Conservation (phyloP, 2,113 vertebrate genomes). For the Gorsachius goisagi region DNA sequence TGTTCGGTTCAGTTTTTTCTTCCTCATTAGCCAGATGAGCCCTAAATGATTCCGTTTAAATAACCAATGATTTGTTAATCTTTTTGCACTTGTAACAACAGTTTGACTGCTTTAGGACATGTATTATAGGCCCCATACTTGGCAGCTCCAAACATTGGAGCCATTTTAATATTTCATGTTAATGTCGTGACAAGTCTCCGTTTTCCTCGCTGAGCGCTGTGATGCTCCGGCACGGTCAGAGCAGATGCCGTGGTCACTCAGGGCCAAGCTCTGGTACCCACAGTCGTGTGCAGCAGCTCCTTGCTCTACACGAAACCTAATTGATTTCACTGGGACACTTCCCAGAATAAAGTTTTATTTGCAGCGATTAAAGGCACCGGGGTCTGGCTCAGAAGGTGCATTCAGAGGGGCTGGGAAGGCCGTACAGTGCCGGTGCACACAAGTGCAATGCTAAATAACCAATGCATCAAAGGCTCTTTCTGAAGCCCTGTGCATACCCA, state of each 20-base stretch:
- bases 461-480: neutral
- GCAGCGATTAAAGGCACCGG: neutral
- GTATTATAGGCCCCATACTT: neutral
- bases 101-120: neutral
- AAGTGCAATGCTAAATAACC: neutral
- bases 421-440: neutral
- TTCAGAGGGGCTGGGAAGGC: rapidly evolving
- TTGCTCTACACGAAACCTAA: neutral
- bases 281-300: rapidly evolving
- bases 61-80: slow-evolving; percentile 52
- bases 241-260: neutral
- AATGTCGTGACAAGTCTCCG: neutral
- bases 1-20: neutral
- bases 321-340: neutral
- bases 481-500: neutral
- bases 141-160: neutral
- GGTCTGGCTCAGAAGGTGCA: neutral
- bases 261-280: neutral
- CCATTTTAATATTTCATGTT: neutral
- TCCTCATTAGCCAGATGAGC: slow-evolving; percentile 50
- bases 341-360: neutral
- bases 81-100: slow-evolving; percentile 1
- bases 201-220: neutral
- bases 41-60: slow-evolving; percentile 34
- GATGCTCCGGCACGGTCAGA: neutral